Conservation (phyloP, 2,113 vertebrate species). For the Falcunculus frontatus region DNA sequence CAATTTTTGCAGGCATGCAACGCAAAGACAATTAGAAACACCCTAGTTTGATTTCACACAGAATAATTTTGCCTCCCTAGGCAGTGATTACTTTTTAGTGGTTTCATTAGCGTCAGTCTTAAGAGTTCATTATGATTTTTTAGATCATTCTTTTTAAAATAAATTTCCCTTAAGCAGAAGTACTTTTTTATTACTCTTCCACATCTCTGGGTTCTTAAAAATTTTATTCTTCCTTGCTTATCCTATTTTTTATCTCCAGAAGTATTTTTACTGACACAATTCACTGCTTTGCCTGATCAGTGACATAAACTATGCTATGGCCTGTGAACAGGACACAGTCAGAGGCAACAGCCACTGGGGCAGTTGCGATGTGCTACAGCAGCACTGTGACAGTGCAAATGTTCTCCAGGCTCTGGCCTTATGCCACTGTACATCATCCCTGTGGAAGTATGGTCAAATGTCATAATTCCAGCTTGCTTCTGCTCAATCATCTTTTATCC, state of each 20-base stretch:
- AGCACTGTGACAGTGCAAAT: neutral
- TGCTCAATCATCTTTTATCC: neutral
- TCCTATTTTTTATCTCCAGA: neutral
- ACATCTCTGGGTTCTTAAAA: neutral
- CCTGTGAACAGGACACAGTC: neutral
- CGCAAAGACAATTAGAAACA: neutral
- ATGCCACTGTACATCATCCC: neutral
- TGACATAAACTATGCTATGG: neutral
- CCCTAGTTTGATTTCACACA: neutral
- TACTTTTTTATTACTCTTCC: neutral
- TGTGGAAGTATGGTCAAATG: neutral
- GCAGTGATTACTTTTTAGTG: neutral
- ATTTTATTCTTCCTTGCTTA: neutral
- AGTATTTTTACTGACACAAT: neutral
- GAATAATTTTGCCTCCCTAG: neutral
- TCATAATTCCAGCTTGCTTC: neutral
- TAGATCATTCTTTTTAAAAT: neutral
- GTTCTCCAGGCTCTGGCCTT: neutral
- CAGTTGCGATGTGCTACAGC: neutral
- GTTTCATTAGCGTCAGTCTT: neutral
- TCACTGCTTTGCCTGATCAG: neutral
- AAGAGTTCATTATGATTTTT: neutral
- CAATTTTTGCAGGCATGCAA: neutral
- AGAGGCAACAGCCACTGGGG: neutral
- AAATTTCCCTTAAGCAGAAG: neutral